Conservation (phyloP, 2,797 vertebrate species). For the Glyptemys insculpta region DNA sequence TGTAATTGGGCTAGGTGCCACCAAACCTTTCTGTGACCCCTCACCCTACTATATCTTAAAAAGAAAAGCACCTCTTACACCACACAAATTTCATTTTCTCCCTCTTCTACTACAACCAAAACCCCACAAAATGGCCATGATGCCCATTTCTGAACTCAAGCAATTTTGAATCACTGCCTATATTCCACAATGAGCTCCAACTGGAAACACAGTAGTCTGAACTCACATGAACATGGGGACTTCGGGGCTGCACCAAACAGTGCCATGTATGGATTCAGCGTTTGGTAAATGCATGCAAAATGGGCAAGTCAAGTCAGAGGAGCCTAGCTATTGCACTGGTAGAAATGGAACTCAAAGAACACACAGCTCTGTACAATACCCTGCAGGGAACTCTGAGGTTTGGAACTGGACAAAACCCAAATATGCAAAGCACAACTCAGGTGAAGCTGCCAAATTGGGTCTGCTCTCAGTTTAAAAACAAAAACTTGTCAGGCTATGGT, state of each 20-base stretch:
- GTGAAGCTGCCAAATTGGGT: slow-evolving; percentile 30
- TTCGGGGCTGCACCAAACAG: background rate
- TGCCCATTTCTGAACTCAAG: background rate
- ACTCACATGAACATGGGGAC: background rate
- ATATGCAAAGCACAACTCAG: background rate
- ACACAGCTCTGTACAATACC: background rate
- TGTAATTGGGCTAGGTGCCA: background rate
- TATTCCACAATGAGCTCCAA: background rate
- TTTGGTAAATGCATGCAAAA: background rate
- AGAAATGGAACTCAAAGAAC: background rate
- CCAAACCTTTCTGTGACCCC: background rate
- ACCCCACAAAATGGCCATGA: background rate
- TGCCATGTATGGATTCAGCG: background rate
- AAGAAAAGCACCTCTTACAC: background rate
- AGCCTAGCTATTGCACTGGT: background rate
- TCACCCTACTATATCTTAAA: background rate
- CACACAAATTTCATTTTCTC: background rate
- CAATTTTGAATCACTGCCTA: background rate
- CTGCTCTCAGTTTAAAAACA: slow-evolving; percentile 44
- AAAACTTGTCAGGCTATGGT: background rate
- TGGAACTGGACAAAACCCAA: slow-evolving; percentile 4
- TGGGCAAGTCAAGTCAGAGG: background rate
- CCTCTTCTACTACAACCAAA: background rate
- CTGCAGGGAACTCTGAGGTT: background rate
- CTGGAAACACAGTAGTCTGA: background rate